Percentiles rank a stretch among this genome's conserved stretches.
phyloP scores from a whole-genome alignment of 2,113 vertebrate genomes.

The Perognathus longimembris region DNA sequence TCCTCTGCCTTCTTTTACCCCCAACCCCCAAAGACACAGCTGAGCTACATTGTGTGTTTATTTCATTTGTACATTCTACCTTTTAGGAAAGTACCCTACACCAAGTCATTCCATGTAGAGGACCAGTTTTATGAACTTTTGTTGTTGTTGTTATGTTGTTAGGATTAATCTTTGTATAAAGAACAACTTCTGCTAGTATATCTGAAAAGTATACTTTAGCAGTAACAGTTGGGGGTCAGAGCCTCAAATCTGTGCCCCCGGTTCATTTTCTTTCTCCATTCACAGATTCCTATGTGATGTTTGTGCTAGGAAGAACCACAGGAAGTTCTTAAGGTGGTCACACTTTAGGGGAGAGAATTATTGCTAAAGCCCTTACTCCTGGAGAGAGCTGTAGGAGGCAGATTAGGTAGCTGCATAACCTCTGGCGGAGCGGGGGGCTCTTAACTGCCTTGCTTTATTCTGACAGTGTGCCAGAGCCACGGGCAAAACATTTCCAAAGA shows the following conservation, averaged over 20 bases:
- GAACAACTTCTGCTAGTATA: background rate
- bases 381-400: constrained; percentile 1
- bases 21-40: background rate
- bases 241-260: background rate
- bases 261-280: background rate
- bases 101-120: background rate
- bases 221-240: background rate
- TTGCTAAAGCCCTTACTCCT: background rate
- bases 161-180: constrained; percentile 10
- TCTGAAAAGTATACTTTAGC: background rate
- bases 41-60: constrained; percentile 53
- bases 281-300: background rate
- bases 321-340: constrained; percentile 36
- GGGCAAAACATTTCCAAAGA: background rate
- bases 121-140: background rate
- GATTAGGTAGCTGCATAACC: background rate
- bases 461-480: background rate
- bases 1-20: too few relatives aligned
- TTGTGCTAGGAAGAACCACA: background rate
- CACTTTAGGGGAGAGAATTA: constrained; percentile 47
- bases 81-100: background rate
- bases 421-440: background rate
- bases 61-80: background rate
- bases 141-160: background rate
- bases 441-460: background rate